Conservation (phyloP, 2,113 vertebrate genomes). For the Chunga burmeisteri region DNA sequence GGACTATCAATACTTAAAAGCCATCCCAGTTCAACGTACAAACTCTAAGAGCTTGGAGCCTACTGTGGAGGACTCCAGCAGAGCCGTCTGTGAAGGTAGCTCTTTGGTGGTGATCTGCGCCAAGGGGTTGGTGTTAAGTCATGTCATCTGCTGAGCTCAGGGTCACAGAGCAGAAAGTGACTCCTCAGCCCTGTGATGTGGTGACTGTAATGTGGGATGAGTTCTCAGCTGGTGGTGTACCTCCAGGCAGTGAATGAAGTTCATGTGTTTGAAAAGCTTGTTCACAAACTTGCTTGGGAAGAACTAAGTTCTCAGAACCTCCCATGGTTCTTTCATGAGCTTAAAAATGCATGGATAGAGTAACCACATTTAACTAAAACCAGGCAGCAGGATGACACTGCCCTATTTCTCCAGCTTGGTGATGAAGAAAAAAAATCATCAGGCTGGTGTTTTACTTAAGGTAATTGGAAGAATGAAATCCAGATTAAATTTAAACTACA, state of each 20-base stretch:
- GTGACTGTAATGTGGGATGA: not conserved
- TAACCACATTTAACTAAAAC: not conserved
- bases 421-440: not conserved
- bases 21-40: not conserved
- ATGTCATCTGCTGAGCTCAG: not conserved
- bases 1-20: not conserved
- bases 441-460: not conserved
- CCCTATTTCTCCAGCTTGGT: not conserved
- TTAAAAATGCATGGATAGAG: not conserved
- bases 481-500: not conserved
- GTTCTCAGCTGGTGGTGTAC: not conserved
- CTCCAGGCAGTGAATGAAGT: not conserved
- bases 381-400: not conserved
- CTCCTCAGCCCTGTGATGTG: accelerated
- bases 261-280: not conserved
- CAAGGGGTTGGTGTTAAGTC: not conserved
- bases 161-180: not conserved
- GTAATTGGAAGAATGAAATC: not conserved
- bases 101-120: not conserved
- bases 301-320: not conserved
- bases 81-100: not conserved
- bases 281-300: not conserved
- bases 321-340: not conserved
- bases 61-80: not conserved
- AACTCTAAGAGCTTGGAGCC: not conserved